Evolutionary conservation across 2,888 invertebrate species (phyloP), one percentile per base, ranked within the genome.

Genomic region (Drosophila prostipennis): DNA sequence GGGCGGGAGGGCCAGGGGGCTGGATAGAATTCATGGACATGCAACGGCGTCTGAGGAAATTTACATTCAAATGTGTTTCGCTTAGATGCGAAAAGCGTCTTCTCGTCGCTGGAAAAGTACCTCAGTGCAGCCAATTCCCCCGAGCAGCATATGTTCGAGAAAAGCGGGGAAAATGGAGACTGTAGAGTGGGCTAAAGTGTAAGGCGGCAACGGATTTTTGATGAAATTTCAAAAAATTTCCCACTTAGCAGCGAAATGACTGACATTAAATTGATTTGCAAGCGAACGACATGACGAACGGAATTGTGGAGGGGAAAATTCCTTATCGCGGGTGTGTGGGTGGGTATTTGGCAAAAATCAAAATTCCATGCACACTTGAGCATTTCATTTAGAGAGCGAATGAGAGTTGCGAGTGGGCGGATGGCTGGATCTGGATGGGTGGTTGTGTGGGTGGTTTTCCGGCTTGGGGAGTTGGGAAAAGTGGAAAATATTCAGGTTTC

Each of bases 211-310:
- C 78, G 78, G 79, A 81, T 89, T 89, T 89, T 89, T 89, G 89
- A 90, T 90, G 90, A 90, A 90, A 90, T 89, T 90, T 90, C 82
- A 86, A 87, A 86, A 67, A 85, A 80, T 82, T 84, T 78, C 82
- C 77, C 85, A 78, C 83, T 79, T 78, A 77, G 81, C 81, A 60
- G 72, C 74, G 74, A 85, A 90, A 89, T 89, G 90, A 90, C 90
- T 87, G 89, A 87, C 89, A 90, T 90, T 85, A 89, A 89, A 90
- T 90, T 90, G 90, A 90, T 90, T 90, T 90, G 90, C 87, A 89
- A 90, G 89, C 89, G 75, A 78, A 71, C 80, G 86, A 81, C 88
- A 90, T 90, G 89, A 89, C 89, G 88, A 83, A 89, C 85, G 79
- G 81, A 81, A 81, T 74, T 74, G 74, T 36, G 36, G 40, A 11